These are phyloP conservation scores for Ptyas mucosa DNA, from an alignment of 2,113 vertebrate species.

Conservation along the genomic window DNA sequence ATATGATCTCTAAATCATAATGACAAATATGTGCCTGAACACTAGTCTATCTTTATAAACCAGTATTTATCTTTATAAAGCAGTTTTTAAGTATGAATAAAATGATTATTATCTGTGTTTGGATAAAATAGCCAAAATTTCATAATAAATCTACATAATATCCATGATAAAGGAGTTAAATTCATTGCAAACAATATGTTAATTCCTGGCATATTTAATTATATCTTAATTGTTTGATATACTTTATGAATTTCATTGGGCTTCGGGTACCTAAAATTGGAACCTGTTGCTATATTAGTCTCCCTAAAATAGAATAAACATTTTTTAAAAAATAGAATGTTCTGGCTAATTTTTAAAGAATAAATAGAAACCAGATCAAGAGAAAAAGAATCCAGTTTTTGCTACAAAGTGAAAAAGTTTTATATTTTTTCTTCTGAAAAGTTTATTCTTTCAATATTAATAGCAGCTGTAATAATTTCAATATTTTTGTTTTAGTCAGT, in stretches of 20 bases:
- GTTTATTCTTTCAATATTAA: background rate
- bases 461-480: background rate
- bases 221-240: background rate
- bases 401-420: background rate
- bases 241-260: background rate
- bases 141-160: background rate
- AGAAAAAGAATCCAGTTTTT: background rate
- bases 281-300: background rate
- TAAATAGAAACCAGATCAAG: background rate
- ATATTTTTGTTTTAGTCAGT: background rate
- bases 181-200: background rate
- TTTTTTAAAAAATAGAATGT: background rate
- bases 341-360: background rate
- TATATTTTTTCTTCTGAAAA: too few relatives aligned
- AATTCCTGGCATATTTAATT: background rate
- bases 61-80: background rate
- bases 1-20: background rate
- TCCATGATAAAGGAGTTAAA: background rate
- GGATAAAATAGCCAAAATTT: background rate
- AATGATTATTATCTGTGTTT: background rate
- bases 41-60: background rate
- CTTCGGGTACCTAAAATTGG: background rate
- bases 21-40: background rate
- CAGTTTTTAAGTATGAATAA: background rate
- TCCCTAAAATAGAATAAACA: background rate